These are phyloP conservation scores for Pseudobourletiella spinata DNA, from an alignment of 1,140 invertebrate genomes.

Conservation along the genomic window DNA sequence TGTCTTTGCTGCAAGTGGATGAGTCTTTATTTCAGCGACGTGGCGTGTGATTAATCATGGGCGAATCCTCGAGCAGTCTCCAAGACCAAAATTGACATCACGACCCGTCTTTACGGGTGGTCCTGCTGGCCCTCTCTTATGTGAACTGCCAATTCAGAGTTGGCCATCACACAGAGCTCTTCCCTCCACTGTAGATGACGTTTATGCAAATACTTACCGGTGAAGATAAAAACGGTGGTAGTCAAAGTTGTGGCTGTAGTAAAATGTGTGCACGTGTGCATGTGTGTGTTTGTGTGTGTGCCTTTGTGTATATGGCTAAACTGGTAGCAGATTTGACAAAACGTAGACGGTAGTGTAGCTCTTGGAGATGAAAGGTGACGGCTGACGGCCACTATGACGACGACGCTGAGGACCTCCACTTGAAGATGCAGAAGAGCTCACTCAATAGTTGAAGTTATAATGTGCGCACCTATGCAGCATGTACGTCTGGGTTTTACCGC, in stretches of 20 bases:
- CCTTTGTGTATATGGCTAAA: not conserved
- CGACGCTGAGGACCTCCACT: no score
- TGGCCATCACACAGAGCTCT: no score
- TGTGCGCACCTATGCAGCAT: no score
- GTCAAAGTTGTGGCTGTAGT: not conserved
- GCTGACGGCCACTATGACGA: no score
- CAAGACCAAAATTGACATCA: not conserved
- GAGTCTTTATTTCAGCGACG: not conserved
- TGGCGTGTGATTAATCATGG: not conserved
- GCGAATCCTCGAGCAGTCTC: not conserved
- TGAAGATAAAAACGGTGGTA: no score
- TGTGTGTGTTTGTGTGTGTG: not conserved
- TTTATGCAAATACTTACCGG: not conserved
- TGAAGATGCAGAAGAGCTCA: no score
- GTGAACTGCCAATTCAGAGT: no score
- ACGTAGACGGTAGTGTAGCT: no score
- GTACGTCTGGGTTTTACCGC: no score
- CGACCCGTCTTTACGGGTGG: constrained; percentile 1
- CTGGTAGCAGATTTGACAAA: no score
- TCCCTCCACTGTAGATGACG: not conserved
- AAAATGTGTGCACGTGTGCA: not conserved
- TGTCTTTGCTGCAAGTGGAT: not conserved
- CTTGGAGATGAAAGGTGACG: no score
- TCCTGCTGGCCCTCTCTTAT: not conserved
- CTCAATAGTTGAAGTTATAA: no score